Percentiles rank a stretch among this genome's conserved stretches.
Conservation (phyloP, 2,888 invertebrate species). For the Scaptomyza polygonia region DNA sequence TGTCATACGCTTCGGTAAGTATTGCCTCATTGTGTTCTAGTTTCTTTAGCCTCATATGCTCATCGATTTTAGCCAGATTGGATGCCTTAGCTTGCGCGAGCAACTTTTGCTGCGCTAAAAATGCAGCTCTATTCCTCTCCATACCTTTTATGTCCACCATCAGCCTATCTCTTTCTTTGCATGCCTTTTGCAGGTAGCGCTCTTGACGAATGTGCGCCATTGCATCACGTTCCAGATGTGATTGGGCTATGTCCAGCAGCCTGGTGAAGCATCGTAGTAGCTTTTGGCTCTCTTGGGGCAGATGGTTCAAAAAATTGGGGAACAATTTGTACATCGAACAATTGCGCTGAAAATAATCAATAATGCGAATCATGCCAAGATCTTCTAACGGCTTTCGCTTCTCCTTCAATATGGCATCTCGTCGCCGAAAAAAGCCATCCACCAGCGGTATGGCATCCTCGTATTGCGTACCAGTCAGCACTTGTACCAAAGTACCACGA, state of each 20-base stretch:
- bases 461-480: slow-evolving; percentile 38
- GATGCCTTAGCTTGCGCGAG: slow-evolving; percentile 17
- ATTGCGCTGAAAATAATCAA: slow-evolving; percentile 62
- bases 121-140: slow-evolving; percentile 4
- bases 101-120: neutral
- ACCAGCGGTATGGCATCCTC: slow-evolving; percentile 42
- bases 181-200: slow-evolving; percentile 37
- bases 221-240: slow-evolving; percentile 45
- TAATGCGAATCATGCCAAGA: slow-evolving; percentile 53
- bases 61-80: slow-evolving; percentile 24
- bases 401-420: slow-evolving; percentile 41
- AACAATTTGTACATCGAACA: slow-evolving; percentile 38
- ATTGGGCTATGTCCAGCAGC: slow-evolving; percentile 33
- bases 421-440: slow-evolving; percentile 41
- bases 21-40: slow-evolving; percentile 25
- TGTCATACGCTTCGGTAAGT: slow-evolving; percentile 41
- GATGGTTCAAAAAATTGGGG: slow-evolving; percentile 12
- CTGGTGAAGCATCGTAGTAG: slow-evolving; percentile 46
- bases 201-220: slow-evolving; percentile 44
- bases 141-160: slow-evolving; percentile 20
- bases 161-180: slow-evolving; percentile 39
- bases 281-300: slow-evolving; percentile 35
- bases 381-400: slow-evolving; percentile 50
- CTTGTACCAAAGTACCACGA: neutral
- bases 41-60: slow-evolving; percentile 19